Evolutionary conservation across 2,113 vertebrate genomes (phyloP).

Genomic region (Amphilophus citrinellus): DNA sequence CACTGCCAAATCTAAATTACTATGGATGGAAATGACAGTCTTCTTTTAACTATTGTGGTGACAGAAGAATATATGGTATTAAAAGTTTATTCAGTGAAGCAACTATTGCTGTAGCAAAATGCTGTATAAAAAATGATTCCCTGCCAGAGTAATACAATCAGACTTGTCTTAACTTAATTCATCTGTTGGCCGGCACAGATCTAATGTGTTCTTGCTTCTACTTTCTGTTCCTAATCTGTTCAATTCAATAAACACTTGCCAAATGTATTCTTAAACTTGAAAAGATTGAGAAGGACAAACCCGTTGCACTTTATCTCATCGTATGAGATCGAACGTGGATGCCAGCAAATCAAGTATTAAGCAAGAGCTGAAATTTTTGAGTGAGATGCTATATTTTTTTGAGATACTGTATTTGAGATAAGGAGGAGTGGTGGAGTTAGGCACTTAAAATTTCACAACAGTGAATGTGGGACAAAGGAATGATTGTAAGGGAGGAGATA

Average conservation of each 20-base stretch:
- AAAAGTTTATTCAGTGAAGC: slow-evolving; percentile 2
- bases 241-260: not conserved
- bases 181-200: not conserved
- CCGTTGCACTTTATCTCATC: slow-evolving; percentile 8
- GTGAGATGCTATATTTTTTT: not conserved
- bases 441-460: slow-evolving; percentile 17
- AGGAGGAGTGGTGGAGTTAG: not conserved
- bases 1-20: not conserved
- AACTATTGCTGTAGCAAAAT: not conserved
- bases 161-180: not conserved
- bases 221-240: slow-evolving; percentile 8
- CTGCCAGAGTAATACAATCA: not conserved
- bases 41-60: too few species aligned
- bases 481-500: slow-evolving; percentile 11
- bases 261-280: not conserved
- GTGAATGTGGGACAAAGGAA: not conserved
- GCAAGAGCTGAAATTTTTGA: slow-evolving; percentile 36
- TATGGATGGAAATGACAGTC: too few species aligned
- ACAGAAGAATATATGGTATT: not conserved
- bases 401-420: slow-evolving; percentile 24
- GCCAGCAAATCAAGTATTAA: slow-evolving; percentile 15
- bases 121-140: not conserved
- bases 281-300: slow-evolving; percentile 17
- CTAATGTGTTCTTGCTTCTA: not conserved
- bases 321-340: slow-evolving; percentile 11